Evolutionary conservation across 1,140 invertebrate species (phyloP), one percentile per base, ranked within the genome.

Genomic region (Rhizoglyphus robini): DNA sequence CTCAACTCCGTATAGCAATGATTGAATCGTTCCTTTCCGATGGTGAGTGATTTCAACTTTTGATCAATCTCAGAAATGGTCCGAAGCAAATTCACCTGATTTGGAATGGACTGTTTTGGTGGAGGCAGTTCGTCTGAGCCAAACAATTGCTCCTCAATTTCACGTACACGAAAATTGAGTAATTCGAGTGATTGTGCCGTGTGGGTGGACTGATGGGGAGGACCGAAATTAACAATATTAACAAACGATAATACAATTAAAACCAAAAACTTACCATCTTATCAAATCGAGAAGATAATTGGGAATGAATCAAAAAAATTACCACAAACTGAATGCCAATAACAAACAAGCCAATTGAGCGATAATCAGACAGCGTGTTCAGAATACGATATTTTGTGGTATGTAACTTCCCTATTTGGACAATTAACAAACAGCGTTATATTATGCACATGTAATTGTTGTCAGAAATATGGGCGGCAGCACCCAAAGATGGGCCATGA

Each of bases 1-100:
- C 1, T 4, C 8, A 48, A 36, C 27, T 64, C 46, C 20, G 20
- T 32, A 57, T 49, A 64, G 46, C 63, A 64, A 13, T 49, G 18
- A 31, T 51, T 49, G 41, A 64, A 64, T 25, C 51, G 2, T 15
- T 64, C 63, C 51, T 64, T 64, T 13, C 63, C 63, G 3, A 48
- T 32, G 1, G 63, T 64, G 20, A 64, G 29, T 2, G 38, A 47
- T 64, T 64, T 64, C 11, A 64, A 51, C 41, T 64, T 64, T 1
- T 5, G 1, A 23, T 64, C 63, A 20, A 64, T 51, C 31, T 64
- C 58, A 3, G 58, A 15, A 20, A 60, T 1, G 8, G 27, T 32
- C 15, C 29, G 15, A 2, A 60, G 36, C 15, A 60, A 27, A 20
- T n/a, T 30, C 27, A 32, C 2, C 2, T 60, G 3, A 13, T 51